A percentile compares a stretch with the other conserved stretches of the same genome.
These are phyloP conservation scores for Carabus problematicus DNA, from an alignment of 2,888 invertebrate genomes.

Conservation along the genomic window DNA sequence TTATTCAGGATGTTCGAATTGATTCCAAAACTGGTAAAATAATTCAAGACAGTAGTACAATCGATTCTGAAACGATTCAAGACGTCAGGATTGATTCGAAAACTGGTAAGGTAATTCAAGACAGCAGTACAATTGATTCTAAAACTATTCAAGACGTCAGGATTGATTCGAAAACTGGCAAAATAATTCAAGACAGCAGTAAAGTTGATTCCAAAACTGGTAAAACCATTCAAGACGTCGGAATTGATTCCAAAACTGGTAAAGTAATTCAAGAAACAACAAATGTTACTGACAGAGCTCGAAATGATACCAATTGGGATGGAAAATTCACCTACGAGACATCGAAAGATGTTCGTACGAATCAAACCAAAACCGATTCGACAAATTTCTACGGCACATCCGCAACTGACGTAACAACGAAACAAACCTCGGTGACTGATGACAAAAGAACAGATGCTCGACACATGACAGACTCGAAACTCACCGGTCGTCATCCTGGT, in stretches of 20 bases:
- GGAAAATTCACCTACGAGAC: not conserved
- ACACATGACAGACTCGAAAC: not conserved
- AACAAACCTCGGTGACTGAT: slow-evolving; percentile 4
- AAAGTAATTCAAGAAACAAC: not conserved
- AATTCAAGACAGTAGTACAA: not conserved
- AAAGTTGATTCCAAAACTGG: not conserved
- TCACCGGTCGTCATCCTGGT: not conserved
- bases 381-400: slow-evolving; percentile 1
- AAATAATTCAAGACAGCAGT: not conserved
- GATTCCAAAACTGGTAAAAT: not conserved
- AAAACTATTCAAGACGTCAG: not conserved
- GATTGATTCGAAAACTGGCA: not conserved
- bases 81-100: not conserved
- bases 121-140: not conserved
- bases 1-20: not conserved
- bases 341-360: slow-evolving; percentile 1
- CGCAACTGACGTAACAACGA: not conserved
- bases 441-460: not conserved
- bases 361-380: not conserved
- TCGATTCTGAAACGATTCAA: slow-evolving; percentile 1
- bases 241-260: not conserved
- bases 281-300: not conserved
- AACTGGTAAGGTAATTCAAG: not conserved
- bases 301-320: not conserved
- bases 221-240: not conserved